Conservation (phyloP, 2,113 vertebrate genomes). For the Acanthisitta chloris region DNA sequence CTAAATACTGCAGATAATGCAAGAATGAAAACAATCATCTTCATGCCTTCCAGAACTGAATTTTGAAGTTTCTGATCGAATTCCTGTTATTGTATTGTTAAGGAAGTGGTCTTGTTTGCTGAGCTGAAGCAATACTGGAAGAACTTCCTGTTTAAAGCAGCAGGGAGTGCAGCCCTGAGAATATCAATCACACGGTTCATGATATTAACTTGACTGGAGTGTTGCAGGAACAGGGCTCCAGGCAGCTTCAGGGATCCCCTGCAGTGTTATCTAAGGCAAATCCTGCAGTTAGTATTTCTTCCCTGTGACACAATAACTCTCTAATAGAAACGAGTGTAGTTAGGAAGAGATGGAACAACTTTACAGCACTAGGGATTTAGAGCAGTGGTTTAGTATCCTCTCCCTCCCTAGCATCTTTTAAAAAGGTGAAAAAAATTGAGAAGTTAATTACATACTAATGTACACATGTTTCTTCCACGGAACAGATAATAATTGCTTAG, state of each 20-base stretch:
- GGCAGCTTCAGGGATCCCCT: not conserved
- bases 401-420: not conserved
- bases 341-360: not conserved
- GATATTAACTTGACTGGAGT: not conserved
- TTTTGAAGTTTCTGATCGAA: constrained; percentile 28
- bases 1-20: not conserved
- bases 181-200: not conserved
- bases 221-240: not conserved
- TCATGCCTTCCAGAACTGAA: not conserved
- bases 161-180: not conserved
- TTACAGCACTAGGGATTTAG: not conserved
- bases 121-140: constrained; percentile 8
- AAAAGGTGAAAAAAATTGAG: not conserved
- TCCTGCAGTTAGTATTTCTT: not conserved
- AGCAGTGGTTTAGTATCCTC: not conserved
- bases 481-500: not conserved
- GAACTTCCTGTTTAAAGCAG: constrained; percentile 57
- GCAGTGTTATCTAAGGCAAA: not conserved
- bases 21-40: not conserved
- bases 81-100: constrained; percentile 56
- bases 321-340: not conserved
- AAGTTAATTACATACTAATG: not conserved
- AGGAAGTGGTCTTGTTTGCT: constrained; percentile 24
- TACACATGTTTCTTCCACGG: not conserved
- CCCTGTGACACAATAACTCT: not conserved